phyloP scores from a whole-genome alignment of 2,113 vertebrate species.

The Ellobius talpinus region DNA sequence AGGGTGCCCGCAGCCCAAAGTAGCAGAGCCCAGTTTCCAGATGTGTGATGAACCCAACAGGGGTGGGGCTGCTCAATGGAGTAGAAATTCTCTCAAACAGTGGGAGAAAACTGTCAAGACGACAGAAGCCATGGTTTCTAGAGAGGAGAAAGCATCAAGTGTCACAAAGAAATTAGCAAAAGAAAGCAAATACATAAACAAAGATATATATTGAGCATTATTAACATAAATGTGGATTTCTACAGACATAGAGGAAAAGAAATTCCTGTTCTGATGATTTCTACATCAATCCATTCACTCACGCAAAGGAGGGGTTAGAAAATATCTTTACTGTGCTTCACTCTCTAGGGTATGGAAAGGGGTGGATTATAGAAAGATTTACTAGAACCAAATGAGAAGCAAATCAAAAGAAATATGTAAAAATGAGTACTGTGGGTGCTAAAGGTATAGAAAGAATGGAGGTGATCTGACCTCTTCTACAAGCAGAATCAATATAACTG shows the following conservation, averaged over 20 bases:
- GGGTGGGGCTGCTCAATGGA: not conserved
- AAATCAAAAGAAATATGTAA: constrained; percentile 11
- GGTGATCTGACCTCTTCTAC: not conserved
- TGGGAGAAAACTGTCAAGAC: not conserved
- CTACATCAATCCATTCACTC: not conserved
- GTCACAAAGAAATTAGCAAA: not conserved
- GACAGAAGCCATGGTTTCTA: not conserved
- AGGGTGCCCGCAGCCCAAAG: not conserved
- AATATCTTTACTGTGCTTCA: not conserved
- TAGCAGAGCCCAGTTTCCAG: not conserved
- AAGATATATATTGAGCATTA: not conserved
- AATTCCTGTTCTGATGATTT: not conserved
- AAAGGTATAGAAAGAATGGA: not conserved
- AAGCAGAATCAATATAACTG: not conserved
- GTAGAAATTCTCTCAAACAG: not conserved
- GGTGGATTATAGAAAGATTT: not conserved
- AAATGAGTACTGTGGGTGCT: not conserved
- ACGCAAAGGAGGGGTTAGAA: not conserved
- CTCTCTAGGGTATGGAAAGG: not conserved
- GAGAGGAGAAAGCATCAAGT: not conserved
- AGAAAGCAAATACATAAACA: constrained; percentile 11
- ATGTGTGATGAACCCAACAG: not conserved
- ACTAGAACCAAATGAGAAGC: constrained; percentile 1
- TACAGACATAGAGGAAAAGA: not conserved
- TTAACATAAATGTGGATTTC: constrained; percentile 38